Percentiles rank a stretch among this genome's conserved stretches.
These are phyloP conservation scores for Tachycineta bicolor DNA, from an alignment of 2,113 vertebrate genomes.

Conservation along the genomic window DNA sequence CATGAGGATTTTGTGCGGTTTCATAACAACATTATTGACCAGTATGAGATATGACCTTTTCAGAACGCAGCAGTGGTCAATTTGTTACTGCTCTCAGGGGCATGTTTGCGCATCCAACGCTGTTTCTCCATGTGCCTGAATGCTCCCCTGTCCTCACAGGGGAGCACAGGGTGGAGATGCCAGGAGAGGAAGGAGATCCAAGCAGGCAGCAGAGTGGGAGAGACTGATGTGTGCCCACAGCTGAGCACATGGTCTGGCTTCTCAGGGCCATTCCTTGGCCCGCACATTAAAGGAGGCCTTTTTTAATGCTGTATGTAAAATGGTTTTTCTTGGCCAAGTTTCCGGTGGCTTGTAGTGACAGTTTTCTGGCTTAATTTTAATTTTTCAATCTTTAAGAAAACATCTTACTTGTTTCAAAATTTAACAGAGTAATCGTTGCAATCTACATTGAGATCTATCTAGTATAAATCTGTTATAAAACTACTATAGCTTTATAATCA, in stretches of 20 bases:
- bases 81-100: not conserved
- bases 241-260: not conserved
- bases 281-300: not conserved
- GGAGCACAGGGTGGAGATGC: not conserved
- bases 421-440: not conserved
- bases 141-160: not conserved
- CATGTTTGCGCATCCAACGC: not conserved
- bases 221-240: not conserved
- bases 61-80: not conserved
- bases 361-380: not conserved
- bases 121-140: not conserved
- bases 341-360: not conserved
- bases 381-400: not conserved
- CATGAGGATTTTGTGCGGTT: not conserved
- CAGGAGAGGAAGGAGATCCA: not conserved
- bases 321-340: not conserved
- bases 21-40: slow-evolving; percentile 22
- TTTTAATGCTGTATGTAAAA: not conserved
- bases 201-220: not conserved
- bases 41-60: not conserved
- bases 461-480: not conserved
- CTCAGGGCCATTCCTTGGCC: not conserved
- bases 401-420: not conserved
- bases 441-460: not conserved
- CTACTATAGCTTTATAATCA: not conserved